Conservation (phyloP, 2,113 vertebrate species). For the Budorcas taxicolor region DNA sequence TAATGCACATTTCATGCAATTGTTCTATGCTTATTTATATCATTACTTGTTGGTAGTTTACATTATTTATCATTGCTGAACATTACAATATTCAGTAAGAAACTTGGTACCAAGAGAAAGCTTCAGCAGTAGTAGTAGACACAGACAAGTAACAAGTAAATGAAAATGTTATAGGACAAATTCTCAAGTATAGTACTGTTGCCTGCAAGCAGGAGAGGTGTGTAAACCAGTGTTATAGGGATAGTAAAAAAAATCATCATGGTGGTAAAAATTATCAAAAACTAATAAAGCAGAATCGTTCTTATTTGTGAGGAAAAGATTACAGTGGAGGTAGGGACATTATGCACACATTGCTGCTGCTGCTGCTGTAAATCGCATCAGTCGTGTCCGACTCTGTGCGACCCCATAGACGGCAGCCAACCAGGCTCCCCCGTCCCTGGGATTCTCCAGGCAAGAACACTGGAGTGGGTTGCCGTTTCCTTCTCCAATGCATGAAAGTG, state of each 20-base stretch:
- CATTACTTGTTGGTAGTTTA: not conserved
- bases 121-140: not conserved
- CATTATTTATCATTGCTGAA: not conserved
- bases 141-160: not conserved
- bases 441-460: too few relatives aligned
- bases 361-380: too few relatives aligned
- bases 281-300: not conserved
- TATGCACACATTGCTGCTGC: not conserved
- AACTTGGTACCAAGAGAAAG: not conserved
- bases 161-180: not conserved
- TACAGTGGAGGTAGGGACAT: not conserved
- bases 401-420: too few relatives aligned
- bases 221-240: not conserved
- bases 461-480: too few relatives aligned
- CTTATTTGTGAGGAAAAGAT: not conserved
- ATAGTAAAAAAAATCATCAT: not conserved
- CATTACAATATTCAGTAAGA: not conserved
- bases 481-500: too few relatives aligned
- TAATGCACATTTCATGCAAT: not conserved
- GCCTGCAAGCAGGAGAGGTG: not conserved
- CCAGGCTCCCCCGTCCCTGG: rapidly evolving
- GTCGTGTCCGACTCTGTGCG: too few relatives aligned
- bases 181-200: not conserved
- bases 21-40: not conserved
- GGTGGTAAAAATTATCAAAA: not conserved